phyloP scores from a whole-genome alignment of 2,113 vertebrate genomes.

The Eleginops maclovinus region DNA sequence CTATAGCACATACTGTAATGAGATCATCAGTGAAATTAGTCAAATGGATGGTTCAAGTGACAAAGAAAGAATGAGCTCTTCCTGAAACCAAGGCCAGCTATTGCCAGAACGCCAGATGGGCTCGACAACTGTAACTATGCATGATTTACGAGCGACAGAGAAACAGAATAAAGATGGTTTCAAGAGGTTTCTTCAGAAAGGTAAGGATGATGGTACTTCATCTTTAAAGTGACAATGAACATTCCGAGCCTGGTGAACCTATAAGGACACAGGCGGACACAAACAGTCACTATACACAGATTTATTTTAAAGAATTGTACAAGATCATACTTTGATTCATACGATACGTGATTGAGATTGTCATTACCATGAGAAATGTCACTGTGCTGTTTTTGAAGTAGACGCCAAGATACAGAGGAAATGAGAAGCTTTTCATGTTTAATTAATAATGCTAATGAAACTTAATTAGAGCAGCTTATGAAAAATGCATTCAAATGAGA shows the following conservation, averaged over 20 bases:
- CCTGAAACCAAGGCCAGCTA: constrained; percentile 34
- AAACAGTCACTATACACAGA: not conserved
- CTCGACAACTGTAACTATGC: constrained; percentile 49
- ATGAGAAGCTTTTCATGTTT: constrained; percentile 85
- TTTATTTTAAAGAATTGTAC: not conserved
- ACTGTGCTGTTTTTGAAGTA: constrained; percentile 69
- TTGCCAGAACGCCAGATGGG: constrained; percentile 50
- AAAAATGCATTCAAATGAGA: constrained; percentile 89
- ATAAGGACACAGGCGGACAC: constrained; percentile 37
- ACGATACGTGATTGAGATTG: constrained; percentile 42
- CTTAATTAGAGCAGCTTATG: constrained; percentile 86
- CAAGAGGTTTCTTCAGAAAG: constrained; percentile 61
- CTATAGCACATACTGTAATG: constrained; percentile 3
- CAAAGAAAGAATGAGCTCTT: constrained; percentile 13
- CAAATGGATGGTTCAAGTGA: constrained; percentile 27
- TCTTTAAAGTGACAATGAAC: constrained; percentile 62
- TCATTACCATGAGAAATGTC: constrained; percentile 66
- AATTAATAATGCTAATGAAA: constrained; percentile 88
- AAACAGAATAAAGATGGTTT: constrained; percentile 58
- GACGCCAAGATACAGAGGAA: constrained; percentile 79
- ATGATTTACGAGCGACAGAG: constrained; percentile 47
- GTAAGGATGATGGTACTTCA: constrained; percentile 57
- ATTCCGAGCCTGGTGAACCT: constrained; percentile 67
- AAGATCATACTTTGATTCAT: constrained; percentile 1
- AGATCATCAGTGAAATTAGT: constrained; percentile 29